Evolutionary conservation across 2,888 invertebrate genomes (phyloP), one percentile per base, ranked within the genome.

Genomic region (Drosophila meridionalis): DNA sequence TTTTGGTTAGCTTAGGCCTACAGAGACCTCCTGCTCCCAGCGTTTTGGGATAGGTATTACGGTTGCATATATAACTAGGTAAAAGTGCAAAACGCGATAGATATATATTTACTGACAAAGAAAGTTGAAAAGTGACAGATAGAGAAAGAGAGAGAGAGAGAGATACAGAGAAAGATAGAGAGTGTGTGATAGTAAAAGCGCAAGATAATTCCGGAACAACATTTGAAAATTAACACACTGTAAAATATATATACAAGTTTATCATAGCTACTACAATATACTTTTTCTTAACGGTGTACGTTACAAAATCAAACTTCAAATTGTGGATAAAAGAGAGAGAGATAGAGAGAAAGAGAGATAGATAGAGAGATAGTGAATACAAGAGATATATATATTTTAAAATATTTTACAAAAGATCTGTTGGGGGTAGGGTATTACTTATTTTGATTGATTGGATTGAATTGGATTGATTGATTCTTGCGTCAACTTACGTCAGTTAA

Each of bases 401-500:
- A 76, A 72, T 80, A 75, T 87, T 73, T 69, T 85, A 82, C 82
- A 87, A 81, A 52, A 80, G 78, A 68, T 63, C 53, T 66, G 56
- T 61, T 43, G 68, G 52, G 50, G 36, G 50, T 3, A 12, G 74
- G 69, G 42, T 36, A 68, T 78, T 70, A 52, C 30, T 42, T 32
- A 42, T 52, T 52, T 52, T 34, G 50, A 52, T 52, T 61, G 36
- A 67, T 43, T 65, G 55, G 55, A 55, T 62, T 55, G 9, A 6
- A 8, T 45, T 45, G 45, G 11, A 28, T 48, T 48, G 48, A 47
- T 47, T 61, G 36, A 64, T 43, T 65, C 3, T 57, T 50, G 57
- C 69, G 59, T 66, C 84, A 91, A 96, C 97, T 97, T 97, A 97
- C 97, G 94, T 97, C 96, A 92, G 97, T 97, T 92, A 95, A 94